Conservation (phyloP, 2,888 invertebrate species). For the Zelleria hepariella region DNA sequence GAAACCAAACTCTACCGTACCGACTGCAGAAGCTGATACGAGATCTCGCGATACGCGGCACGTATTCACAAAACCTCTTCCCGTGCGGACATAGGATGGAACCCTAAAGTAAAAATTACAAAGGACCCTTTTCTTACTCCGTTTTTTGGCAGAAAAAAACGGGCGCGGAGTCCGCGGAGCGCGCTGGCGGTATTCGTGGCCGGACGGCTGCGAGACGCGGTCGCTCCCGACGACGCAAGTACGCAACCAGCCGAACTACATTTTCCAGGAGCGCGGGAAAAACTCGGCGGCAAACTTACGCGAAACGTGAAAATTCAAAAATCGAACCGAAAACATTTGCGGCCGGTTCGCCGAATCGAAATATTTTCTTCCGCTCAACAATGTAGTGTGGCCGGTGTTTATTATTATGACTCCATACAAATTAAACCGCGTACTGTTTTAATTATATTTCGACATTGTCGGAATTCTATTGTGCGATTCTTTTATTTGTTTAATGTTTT, state of each 20-base stretch:
- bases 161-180: constrained; percentile 27
- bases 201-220: constrained; percentile 58
- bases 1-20: neutral
- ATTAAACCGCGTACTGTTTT: constrained; percentile 59
- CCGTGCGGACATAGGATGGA: neutral
- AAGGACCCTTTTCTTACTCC: constrained; percentile 48
- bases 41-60: neutral
- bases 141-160: constrained; percentile 64
- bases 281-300: constrained; percentile 24
- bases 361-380: constrained; percentile 30
- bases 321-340: constrained; percentile 11
- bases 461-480: constrained; percentile 55
- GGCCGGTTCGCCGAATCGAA: constrained; percentile 3
- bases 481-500: constrained; percentile 56
- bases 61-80: neutral
- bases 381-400: constrained; percentile 43
- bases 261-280: constrained; percentile 61
- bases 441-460: constrained; percentile 56
- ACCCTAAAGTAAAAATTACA: neutral
- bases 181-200: constrained; percentile 49
- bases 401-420: constrained; percentile 56
- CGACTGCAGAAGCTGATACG: neutral
- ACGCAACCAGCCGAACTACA: constrained; percentile 23
- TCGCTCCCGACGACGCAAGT: constrained; percentile 42
- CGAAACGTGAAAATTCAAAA: constrained; percentile 20